A percentile compares a stretch with the other conserved stretches of the same genome.
These are phyloP conservation scores for Drosophila emarginata DNA, from an alignment of 2,888 invertebrate genomes.

Conservation along the genomic window DNA sequence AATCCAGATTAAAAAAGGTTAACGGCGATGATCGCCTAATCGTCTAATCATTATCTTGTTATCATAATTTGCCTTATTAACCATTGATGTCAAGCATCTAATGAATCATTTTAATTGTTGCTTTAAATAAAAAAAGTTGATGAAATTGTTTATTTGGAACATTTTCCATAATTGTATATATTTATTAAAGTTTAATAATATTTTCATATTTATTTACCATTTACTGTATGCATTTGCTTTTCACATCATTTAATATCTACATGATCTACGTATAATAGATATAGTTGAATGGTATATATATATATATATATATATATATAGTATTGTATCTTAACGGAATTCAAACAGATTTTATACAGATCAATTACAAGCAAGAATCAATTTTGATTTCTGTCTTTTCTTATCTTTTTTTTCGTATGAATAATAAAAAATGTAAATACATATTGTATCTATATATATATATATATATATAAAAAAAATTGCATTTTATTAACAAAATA, in stretches of 20 bases:
- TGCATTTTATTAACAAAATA: constrained; percentile 44
- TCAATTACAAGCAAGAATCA: background rate
- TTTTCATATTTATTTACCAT: constrained; percentile 42
- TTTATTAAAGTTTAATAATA: constrained; percentile 40
- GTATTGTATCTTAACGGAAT: constrained; percentile 6
- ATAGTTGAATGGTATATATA: constrained; percentile 12
- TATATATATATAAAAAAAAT: constrained; percentile 18
- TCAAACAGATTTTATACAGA: constrained; percentile 10
- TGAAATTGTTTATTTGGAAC: background rate
- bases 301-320: constrained; percentile 21
- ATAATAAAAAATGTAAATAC: constrained; percentile 21
- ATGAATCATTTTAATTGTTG: constrained; percentile 4
- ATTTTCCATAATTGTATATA: constrained; percentile 16
- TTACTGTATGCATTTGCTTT: constrained; percentile 48
- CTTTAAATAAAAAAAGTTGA: background rate
- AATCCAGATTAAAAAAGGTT: too few species aligned
- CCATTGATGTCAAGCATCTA: background rate
- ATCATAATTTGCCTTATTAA: too few species aligned
- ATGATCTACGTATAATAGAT: constrained; percentile 15
- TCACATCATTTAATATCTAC: constrained; percentile 57
- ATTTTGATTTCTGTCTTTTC: background rate
- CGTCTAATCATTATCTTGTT: too few species aligned
- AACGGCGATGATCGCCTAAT: too few species aligned
- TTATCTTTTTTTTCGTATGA: background rate
- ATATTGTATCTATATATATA: constrained; percentile 22